phyloP scores from a whole-genome alignment of 2,888 invertebrate species.

The Epirrita christyi region DNA sequence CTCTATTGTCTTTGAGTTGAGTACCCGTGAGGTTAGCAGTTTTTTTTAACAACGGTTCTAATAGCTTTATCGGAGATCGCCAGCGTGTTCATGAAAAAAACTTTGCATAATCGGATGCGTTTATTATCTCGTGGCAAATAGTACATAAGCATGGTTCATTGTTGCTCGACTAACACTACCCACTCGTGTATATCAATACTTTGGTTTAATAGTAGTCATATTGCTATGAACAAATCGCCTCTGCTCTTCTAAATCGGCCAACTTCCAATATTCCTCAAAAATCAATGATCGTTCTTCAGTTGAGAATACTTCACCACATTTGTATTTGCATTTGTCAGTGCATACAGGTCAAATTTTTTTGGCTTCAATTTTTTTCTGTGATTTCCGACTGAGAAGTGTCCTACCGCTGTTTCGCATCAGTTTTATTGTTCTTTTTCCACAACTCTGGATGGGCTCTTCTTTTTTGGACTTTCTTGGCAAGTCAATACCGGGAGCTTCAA shows the following conservation, averaged over 20 bases:
- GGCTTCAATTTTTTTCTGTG: constrained; percentile 23
- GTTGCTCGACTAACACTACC: not conserved
- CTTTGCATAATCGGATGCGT: not conserved
- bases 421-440: constrained; percentile 33
- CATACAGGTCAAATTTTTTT: constrained; percentile 30
- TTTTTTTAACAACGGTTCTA: constrained; percentile 2
- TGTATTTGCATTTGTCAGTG: constrained; percentile 24
- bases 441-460: constrained; percentile 26
- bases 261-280: not conserved
- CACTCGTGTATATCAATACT: constrained; percentile 6
- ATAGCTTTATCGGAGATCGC: constrained; percentile 3
- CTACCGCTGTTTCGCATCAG: constrained; percentile 26
- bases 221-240: constrained; percentile 20
- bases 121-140: constrained; percentile 5
- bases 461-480: constrained; percentile 13
- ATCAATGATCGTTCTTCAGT: not conserved
- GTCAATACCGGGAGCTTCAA: constrained; percentile 1
- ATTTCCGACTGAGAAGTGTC: constrained; percentile 30
- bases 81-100: constrained; percentile 1
- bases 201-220: constrained; percentile 29
- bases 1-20: constrained; percentile 1
- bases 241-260: constrained; percentile 15
- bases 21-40: not conserved
- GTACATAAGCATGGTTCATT: not conserved
- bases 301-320: not conserved